Evolutionary conservation across 64 coral and sea anemone genomes (phyloP), one percentile per base, ranked within the genome.

Genomic region (Montipora efflorescens): DNA sequence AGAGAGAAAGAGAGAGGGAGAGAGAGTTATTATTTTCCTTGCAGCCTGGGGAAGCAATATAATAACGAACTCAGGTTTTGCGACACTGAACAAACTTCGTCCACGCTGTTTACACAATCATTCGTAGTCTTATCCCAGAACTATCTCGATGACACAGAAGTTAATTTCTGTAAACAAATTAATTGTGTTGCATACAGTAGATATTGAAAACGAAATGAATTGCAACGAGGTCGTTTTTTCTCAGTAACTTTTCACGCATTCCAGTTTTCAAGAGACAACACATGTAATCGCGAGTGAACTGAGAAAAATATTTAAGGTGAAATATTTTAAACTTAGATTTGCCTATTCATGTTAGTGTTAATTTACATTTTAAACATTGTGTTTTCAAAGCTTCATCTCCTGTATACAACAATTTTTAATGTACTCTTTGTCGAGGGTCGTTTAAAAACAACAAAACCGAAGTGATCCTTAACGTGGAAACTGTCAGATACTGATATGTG

Each of bases 131-230:
- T 36, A 36, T 36, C 36, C 36, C 36, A 36, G 36, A 36, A 36
- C 44, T 61, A 15, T 50, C 64, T n/a, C 15, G 13, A 23, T 50
- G 50, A 72, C 66, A 86, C 28, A n/a, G 47, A 45, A 48, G 49
- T 86, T 68, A 86, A 20, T 70, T 14, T 61, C 19, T 70, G 64
- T 86, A 44, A 86, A 72, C 45, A 86, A 72, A 49, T 64, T 82
- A 57, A 82, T 19, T 62, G 44, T 51, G 45, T 70, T 72, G 62
- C 46, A n/a, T 5, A 14, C 7, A 84, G 62, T 6, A 8, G 7
- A 49, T 82, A 14, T 82, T 72, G 45, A 45, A 48, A 50, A 86
- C 46, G 68, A 68, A 69, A 22, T 72, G 82, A 86, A 22, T 45
- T 69, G 82, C 19, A 86, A 86, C 66, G 7, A 10, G 20, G 49